phyloP scores from a whole-genome alignment of 2,797 vertebrate species.

The Aphelocoma californica region DNA sequence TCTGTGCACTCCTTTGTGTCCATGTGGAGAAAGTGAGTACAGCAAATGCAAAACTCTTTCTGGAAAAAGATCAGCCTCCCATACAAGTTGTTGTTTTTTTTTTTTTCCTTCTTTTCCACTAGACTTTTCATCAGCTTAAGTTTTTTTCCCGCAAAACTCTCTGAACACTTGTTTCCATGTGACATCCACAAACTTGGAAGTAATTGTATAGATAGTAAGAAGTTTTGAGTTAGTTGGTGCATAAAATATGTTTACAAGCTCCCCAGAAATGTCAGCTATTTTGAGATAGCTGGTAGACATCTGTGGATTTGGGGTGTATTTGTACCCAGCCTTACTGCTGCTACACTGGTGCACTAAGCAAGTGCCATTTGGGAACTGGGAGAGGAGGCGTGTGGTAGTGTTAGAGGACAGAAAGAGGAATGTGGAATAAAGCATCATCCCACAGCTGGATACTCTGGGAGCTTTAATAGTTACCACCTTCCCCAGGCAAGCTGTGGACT shows the following conservation, averaged over 20 bases:
- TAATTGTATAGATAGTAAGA: not conserved
- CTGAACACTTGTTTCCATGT: not conserved
- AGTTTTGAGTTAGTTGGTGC: not conserved
- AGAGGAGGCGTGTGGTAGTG: not conserved
- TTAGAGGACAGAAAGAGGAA: not conserved
- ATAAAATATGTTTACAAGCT: not conserved
- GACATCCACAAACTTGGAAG: not conserved
- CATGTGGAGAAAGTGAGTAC: conserved; percentile 94
- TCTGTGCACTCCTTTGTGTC: conserved; percentile 91
- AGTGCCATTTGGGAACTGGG: not conserved
- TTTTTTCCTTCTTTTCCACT: not conserved
- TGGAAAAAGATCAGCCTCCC: not conserved
- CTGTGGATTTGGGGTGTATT: not conserved
- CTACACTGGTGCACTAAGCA: not conserved
- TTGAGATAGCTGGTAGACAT: not conserved
- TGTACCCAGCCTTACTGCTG: not conserved
- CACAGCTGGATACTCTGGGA: not conserved
- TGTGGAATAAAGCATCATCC: not conserved
- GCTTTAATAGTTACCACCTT: not conserved
- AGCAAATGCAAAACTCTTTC: not conserved
- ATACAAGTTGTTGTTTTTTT: not conserved
- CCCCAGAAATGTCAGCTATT: not conserved
- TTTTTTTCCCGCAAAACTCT: not conserved
- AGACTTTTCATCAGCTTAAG: not conserved
- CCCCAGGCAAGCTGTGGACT: not conserved